Evolutionary conservation across 2,113 vertebrate genomes (phyloP), one percentile per base, ranked within the genome.

Genomic region (Grus americana): DNA sequence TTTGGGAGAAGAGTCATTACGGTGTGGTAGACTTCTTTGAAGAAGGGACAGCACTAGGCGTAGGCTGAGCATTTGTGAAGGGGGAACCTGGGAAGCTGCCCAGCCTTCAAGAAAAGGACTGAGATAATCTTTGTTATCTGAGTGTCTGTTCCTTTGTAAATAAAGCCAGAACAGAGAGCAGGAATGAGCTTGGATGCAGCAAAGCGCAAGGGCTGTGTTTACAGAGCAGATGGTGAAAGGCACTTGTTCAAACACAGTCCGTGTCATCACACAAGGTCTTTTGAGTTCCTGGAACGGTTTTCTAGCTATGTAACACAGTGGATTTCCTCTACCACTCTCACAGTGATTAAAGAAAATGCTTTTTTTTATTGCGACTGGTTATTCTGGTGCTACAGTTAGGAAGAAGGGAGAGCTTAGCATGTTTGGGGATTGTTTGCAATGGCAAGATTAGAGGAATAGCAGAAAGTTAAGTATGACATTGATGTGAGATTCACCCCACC

Each of bases 161-260:
- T 40, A 83, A 46, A 90, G 20, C 34, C 74, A 79, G 71, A 49
- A 34, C 9, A 44, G 34, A 50, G 63, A 68, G 36, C 40, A 50
- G 54, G 46, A 74, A 19, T 18, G 81, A 82, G 38, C 17, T 27
- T 30, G 85, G 79, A 40, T 38, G 12, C 42, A 34, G 36, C 29
- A 46, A 81, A 81, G 42, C 54, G 27, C 2, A 9, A 90, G 36
- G 73, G 32, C 15, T 79, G 50, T 81, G 26, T 74, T 85, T 82
- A 47, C 47, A 67, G 58, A 90, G 82, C 75, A 92, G 82, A 19
- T 73, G 88, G 82, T 57, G 49, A 70, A 49, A 93, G 63, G 55
- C 58, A 46, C 42, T 58, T 49, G 24, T 30, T 95, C 79, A 90
- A 54, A 70, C 49, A 50, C 46, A 57, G 42, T 42, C 40, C 11